Base-by-base conservation (phyloP, 1,140 invertebrate genomes). In the Solen grandis region DNA sequence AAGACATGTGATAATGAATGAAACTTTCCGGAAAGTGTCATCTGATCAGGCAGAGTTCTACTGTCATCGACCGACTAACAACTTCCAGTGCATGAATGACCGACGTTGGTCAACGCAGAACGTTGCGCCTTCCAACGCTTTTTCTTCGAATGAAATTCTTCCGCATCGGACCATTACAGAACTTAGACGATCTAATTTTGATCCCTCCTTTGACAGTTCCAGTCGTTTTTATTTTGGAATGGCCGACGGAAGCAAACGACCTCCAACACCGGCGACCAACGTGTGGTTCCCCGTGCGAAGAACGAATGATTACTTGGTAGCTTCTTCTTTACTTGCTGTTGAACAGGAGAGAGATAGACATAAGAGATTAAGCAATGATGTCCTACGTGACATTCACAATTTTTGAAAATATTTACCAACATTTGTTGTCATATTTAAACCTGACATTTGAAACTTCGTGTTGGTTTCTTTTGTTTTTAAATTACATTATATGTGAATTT, bases 271-370 rank as follows among this genome's bases (percentile, higher is more conserved):
- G 36, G 16, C 33, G 13, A 36, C 62, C 14, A 33, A 57, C 5
- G 46, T 19, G 5, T 77, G 74, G 74, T 66, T 54, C 19, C 74
- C 74, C 2, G 50, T 62, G 1, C 41, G n/a, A 1, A 27, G 62
- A 8, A 66, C 74, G 0, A n/a, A 25, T 29, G 74, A 77, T 66
- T 77, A 66, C 25, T 52, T 77, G 25, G 74, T 77, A 16, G 62
- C 74, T 5, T 77, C 74, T 5, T 77, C 74, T n/a, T 36, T 77
- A 22, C 25, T 77, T n/a, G 74, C 74, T 16, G 35, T 66, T 13
- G 74, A 77, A 41, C 60, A 66, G n/a, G 25, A 63, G 29, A 36
- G 62, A 19, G 74, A 66, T 3, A 35, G 62, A 1, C 41, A 46
- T n/a, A 77, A 38, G n/a, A 55, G 55, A 46, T 25, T 41, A 5